These are phyloP conservation scores for Podarcis lilfordi DNA, from an alignment of 2,797 vertebrate species.

Conservation along the genomic window DNA sequence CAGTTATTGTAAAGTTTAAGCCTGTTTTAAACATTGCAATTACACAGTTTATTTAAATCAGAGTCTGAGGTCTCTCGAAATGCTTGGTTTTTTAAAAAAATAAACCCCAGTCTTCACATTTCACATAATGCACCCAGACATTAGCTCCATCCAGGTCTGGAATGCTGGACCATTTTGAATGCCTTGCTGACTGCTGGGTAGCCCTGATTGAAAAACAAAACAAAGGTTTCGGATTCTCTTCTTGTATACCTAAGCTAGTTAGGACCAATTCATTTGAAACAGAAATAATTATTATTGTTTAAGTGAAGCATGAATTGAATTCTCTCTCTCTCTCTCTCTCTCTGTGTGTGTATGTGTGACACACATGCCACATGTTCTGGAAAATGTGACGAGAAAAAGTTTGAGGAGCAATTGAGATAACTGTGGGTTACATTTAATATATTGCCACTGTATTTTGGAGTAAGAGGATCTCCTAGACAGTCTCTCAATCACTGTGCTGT, in stretches of 20 bases:
- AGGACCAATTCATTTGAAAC: constrained; percentile 14
- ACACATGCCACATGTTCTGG: constrained; percentile 1
- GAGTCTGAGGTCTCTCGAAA: constrained; percentile 21
- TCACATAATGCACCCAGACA: not conserved
- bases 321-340: not conserved
- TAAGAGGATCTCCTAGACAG: constrained; percentile 22
- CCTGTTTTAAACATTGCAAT: constrained; percentile 30
- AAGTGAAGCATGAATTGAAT: constrained; percentile 3
- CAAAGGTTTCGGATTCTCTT: not conserved
- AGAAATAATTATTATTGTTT: not conserved
- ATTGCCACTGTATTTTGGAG: constrained; percentile 14
- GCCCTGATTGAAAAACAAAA: not conserved
- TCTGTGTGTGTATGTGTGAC: not conserved
- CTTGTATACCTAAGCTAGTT: not conserved
- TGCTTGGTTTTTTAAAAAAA: constrained; percentile 51
- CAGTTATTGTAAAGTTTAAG: constrained; percentile 42
- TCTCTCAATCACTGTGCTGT: constrained; percentile 8
- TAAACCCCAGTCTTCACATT: constrained; percentile 21
- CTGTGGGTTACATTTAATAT: not conserved
- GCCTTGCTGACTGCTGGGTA: not conserved
- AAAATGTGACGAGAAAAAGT: constrained; percentile 18
- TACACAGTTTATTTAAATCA: constrained; percentile 43
- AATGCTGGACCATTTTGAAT: constrained; percentile 16
- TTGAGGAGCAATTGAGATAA: constrained; percentile 33
- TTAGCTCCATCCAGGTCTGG: not conserved